These are phyloP conservation scores for Epinotia ramella DNA, from an alignment of 2,888 invertebrate genomes.

Conservation along the genomic window DNA sequence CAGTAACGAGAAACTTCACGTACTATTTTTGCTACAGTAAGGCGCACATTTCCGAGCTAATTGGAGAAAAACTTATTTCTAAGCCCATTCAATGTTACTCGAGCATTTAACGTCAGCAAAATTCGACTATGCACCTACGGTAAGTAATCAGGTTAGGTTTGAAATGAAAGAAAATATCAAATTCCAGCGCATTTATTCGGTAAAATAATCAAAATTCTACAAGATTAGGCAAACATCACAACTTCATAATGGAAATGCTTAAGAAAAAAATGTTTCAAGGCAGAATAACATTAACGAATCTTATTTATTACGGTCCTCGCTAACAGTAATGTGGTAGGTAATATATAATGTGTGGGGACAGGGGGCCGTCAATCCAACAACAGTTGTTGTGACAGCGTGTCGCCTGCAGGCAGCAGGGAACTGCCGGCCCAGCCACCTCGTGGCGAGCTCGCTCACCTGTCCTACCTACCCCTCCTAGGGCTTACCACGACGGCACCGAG, in stretches of 20 bases:
- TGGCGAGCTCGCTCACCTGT: constrained; percentile 50
- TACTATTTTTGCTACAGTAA: too few relatives aligned
- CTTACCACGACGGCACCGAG: background rate
- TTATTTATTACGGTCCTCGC: constrained; percentile 66
- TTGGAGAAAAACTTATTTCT: background rate
- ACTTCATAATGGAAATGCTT: constrained; percentile 80
- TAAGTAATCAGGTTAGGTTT: constrained; percentile 30
- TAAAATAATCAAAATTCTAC: constrained; percentile 85
- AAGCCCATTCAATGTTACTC: background rate
- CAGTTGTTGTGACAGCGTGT: constrained; percentile 79
- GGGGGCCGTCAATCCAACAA: constrained; percentile 86
- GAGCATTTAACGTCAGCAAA: background rate
- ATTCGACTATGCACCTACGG: too few relatives aligned
- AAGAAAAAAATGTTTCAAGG: constrained; percentile 76
- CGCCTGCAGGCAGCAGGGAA: constrained; percentile 84
- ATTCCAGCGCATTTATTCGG: constrained; percentile 83
- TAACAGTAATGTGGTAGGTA: constrained; percentile 43
- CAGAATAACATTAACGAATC: constrained; percentile 72
- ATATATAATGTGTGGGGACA: constrained; percentile 61
- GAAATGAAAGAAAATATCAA: constrained; percentile 66
- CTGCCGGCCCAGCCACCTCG: constrained; percentile 82
- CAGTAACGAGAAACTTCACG: too few relatives aligned
- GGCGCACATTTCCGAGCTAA: too few relatives aligned
- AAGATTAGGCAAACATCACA: constrained; percentile 85
- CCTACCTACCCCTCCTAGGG: constrained; percentile 29